Evolutionary conservation across 23 tunicate species (phyloP).

Genomic region (Ciona savignyi): DNA sequence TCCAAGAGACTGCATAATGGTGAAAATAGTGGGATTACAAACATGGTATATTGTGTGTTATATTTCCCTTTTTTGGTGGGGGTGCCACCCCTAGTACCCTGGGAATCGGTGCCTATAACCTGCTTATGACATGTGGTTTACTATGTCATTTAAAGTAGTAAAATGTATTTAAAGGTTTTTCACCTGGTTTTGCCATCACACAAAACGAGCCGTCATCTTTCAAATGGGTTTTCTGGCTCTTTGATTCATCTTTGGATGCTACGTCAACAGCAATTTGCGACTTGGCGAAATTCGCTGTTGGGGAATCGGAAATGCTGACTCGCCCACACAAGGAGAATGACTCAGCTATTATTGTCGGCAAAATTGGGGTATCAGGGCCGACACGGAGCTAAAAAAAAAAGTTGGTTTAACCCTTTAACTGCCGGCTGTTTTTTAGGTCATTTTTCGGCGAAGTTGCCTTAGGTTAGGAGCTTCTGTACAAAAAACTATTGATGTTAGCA

Average conservation of each 20-base stretch:
- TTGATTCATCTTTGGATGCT: constrained; percentile 1
- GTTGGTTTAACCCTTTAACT: not conserved
- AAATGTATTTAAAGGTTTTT: no score
- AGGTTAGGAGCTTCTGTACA: no score
- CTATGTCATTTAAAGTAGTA: no score
- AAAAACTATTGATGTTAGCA: no score
- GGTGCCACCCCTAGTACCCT: no score
- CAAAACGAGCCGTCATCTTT: constrained; percentile 57
- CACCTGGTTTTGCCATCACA: constrained; percentile 58
- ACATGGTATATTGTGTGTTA: not conserved
- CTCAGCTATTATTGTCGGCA: constrained; percentile 45
- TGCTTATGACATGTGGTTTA: no score
- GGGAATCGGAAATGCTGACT: constrained; percentile 24
- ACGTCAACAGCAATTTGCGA: constrained; percentile 1
- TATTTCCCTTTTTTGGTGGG: no score
- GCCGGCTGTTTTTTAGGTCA: no score
- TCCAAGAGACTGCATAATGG: not conserved
- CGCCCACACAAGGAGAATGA: constrained; percentile 74
- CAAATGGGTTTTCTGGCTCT: constrained; percentile 9
- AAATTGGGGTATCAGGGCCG: constrained; percentile 51
- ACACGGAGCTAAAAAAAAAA: constrained; percentile 36
- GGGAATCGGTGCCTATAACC: no score
- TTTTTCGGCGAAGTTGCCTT: no score
- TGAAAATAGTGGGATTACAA: not conserved
- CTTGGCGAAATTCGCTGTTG: constrained; percentile 18